Evolutionary conservation across 2,797 vertebrate genomes (phyloP), one percentile per base, ranked within the genome.

Genomic region (Lagorchestes hirsutus): DNA sequence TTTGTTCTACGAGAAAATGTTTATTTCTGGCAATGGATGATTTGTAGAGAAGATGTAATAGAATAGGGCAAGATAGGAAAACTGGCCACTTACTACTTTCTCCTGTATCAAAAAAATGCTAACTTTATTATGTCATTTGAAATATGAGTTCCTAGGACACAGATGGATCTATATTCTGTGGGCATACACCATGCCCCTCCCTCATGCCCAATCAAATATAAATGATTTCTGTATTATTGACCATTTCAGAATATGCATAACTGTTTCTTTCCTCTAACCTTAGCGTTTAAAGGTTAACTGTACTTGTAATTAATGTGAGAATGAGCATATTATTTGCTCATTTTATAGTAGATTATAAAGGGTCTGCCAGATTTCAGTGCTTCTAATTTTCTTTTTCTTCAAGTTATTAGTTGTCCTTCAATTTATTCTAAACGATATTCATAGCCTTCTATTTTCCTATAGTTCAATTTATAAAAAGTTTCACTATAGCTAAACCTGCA

Each of bases 381-480:
- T 67, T 31, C 54, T 18, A 52, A 24, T 10, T 92, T 56, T 8
- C 10, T 12, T 6, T 90, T 31, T 95, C 9, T n/a, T 28, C 56
- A 34, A 34, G 6, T 82, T 82, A 22, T 27, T 24, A 24, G 22
- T 82, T 46, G 67, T 40, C n/a, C 24, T 46, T 82, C 74, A 46
- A 24, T 82, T 82, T 46, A 5, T 82, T 40, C 18, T 46, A 24
- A 82, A 46, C 27, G 8, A 56, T 55, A 54, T 2, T 50, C 54
- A 55, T 90, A 90, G 31, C 29, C 11, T 31, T 91, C 9, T 22
- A 90, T 92, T 93, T 50, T 90, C 67, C 67, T 91, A 54, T 90
- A 92, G 95, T 54, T 92, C 29, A 57, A 22, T 55, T 92, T 91
- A 50, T 87, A 34, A 94, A 93, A 91, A n/a, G 12, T 54, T 93